Percentiles rank a stretch among this genome's conserved stretches.
Evolutionary conservation across 1,140 invertebrate species (phyloP).

Genomic region (Brachionus rubens): DNA sequence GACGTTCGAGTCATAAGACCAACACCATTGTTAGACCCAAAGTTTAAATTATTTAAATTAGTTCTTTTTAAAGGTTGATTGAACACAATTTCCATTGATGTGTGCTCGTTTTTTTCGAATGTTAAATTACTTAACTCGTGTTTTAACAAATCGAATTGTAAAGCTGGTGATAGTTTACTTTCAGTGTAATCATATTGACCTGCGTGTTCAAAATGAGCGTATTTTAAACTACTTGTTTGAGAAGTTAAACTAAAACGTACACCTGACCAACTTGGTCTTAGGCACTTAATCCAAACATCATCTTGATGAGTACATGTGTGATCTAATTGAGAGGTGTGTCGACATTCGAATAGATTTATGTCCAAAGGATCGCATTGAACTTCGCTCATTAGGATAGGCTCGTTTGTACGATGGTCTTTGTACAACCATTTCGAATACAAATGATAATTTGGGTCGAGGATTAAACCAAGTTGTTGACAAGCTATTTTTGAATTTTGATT

Average conservation of each 20-base stretch:
- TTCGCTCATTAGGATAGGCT: conserved; percentile 43
- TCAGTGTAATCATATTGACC: conserved; percentile 34
- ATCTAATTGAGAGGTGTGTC: background rate
- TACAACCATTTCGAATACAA: background rate
- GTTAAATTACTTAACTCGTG: conserved; percentile 43
- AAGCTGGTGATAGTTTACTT: background rate
- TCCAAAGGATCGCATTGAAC: conserved; percentile 35
- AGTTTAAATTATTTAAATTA: conserved; percentile 27
- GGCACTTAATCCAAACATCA: conserved; percentile 45
- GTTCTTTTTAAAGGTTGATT: conserved; percentile 3
- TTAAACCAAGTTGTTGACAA: conserved; percentile 35
- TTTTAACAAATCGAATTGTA: conserved; percentile 38
- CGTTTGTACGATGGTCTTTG: background rate
- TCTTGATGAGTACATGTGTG: conserved; percentile 42
- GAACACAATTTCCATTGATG: conserved; percentile 16
- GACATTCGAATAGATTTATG: background rate
- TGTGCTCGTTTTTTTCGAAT: conserved; percentile 10
- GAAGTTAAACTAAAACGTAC: background rate
- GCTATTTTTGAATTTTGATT: conserved; percentile 37
- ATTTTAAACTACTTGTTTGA: background rate
- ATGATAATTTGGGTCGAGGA: conserved; percentile 23
- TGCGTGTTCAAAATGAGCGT: background rate
- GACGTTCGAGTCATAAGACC: conserved; percentile 9
- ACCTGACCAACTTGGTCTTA: conserved; percentile 32
- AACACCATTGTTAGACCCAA: conserved; percentile 7